Evolutionary conservation across 1,140 invertebrate species (phyloP), one percentile per base, ranked within the genome.

Genomic region (Pachypsylla venusta): DNA sequence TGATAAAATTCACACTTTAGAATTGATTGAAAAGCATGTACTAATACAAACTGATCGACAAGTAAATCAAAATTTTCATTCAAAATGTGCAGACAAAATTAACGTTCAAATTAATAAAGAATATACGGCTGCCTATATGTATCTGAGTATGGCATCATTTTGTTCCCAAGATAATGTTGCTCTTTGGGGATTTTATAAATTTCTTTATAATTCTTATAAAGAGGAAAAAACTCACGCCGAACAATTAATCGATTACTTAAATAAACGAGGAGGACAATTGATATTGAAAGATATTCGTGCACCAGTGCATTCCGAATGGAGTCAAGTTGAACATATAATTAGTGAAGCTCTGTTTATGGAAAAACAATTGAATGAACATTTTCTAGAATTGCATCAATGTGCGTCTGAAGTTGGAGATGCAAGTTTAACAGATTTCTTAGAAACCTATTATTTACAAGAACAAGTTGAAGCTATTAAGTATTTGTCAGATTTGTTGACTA

Each of bases 101-200:
- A 92, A 93, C 68, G 79, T 82, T 55, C 89, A 93, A 72, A 92
- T 93, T 64, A 92, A 92, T 72, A 71, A 89, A 76, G 89, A 93
- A 70, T 68, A 93, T 3, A 80, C 83, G 64, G 86, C 89, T 4
- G 82, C 80, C 69, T 91, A 93, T 69, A 78, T 79, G 27, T 93
- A 93, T 71, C 69, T 87, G 67, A 81, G 82, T 14, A 85, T 93
- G 86, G 87, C 83, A 1, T 84, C 74, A 67, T 79, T 87, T 70
- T 89, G 89, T 67, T 77, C 87, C 65, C 77, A 85, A 48, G 80
- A 83, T 64, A 85, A 89, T 70, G 78, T 92, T 1, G 85, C 85
- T 14, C 71, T 89, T 2, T 74, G 73, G 14, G 87, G 87, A 2
- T 74, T 87, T 58, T 67, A 75, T 58, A 77, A 79, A 60, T 89